phyloP scores from a whole-genome alignment of 2,113 vertebrate genomes.

The Tauraco erythrolophus region DNA sequence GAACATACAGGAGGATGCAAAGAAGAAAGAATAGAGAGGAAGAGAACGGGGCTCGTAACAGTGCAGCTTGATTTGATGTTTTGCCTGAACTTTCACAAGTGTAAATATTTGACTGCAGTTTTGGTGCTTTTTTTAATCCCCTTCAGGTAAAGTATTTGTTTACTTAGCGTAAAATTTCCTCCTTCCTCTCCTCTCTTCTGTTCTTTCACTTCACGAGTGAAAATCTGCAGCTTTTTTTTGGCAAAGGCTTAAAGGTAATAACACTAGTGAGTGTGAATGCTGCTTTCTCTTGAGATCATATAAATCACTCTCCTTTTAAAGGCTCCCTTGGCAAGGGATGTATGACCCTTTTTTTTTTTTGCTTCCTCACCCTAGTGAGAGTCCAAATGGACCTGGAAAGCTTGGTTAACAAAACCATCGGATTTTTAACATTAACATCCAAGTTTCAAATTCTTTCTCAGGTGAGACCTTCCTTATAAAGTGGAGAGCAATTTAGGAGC shows the following conservation, averaged over 20 bases:
- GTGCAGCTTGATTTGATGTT: constrained; percentile 57
- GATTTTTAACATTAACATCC: not conserved
- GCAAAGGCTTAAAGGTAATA: not conserved
- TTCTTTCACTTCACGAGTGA: not conserved
- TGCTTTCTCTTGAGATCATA: not conserved
- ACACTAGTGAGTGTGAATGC: not conserved
- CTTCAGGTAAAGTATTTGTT: constrained; percentile 67
- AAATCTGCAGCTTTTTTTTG: constrained; percentile 26
- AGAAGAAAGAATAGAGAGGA: not conserved
- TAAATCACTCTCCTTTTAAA: not conserved
- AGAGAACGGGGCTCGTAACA: constrained; percentile 19
- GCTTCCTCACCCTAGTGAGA: not conserved
- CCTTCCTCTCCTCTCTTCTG: constrained; percentile 35
- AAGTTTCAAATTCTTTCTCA: not conserved
- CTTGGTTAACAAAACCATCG: not conserved
- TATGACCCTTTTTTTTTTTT: not conserved
- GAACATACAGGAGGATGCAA: not conserved
- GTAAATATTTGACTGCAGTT: constrained; percentile 64
- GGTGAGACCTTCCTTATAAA: not conserved
- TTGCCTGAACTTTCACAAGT: constrained; percentile 61
- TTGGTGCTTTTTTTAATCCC: constrained; percentile 43
- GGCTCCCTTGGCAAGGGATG: not conserved
- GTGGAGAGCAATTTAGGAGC: not conserved
- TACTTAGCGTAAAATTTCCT: constrained; percentile 36
- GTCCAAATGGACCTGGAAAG: not conserved